phyloP scores from a whole-genome alignment of 2,888 invertebrate species.

The Leptogaster cylindrica region DNA sequence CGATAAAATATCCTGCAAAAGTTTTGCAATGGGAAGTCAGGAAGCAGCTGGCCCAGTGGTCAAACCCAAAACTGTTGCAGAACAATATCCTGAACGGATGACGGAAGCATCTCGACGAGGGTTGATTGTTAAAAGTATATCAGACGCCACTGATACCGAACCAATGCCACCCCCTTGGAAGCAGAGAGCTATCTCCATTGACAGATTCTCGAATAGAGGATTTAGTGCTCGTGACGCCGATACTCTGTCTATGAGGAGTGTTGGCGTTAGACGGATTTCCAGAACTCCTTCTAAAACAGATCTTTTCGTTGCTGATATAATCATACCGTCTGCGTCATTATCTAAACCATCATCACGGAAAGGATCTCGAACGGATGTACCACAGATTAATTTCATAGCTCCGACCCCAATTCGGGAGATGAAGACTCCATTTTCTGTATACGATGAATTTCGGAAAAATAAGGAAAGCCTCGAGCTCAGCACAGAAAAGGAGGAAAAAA shows the following conservation, averaged over 20 bases:
- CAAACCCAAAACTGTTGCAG: slow-evolving; percentile 45
- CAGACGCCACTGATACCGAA: slow-evolving; percentile 54
- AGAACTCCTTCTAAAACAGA: slow-evolving; percentile 58
- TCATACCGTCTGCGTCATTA: slow-evolving; percentile 52
- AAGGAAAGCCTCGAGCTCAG: slow-evolving; percentile 14
- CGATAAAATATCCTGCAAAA: slow-evolving; percentile 51
- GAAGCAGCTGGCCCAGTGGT: slow-evolving; percentile 24
- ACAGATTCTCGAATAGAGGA: slow-evolving; percentile 55
- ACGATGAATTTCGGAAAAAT: slow-evolving; percentile 39
- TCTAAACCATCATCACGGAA: slow-evolving; percentile 23
- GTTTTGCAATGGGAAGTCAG: slow-evolving; percentile 50
- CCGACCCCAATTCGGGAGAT: slow-evolving; percentile 55
- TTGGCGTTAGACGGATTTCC: slow-evolving; percentile 58
- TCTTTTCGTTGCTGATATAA: slow-evolving; percentile 59
- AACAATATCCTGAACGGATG: slow-evolving; percentile 54
- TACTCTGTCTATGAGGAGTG: slow-evolving; percentile 57
- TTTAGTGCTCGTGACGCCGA: slow-evolving; percentile 53
- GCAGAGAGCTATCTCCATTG: slow-evolving; percentile 56
- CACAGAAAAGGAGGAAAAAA: neutral
- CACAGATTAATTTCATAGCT: slow-evolving; percentile 54
- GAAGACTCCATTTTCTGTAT: slow-evolving; percentile 51
- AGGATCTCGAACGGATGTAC: slow-evolving; percentile 40
- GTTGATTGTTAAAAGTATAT: slow-evolving; percentile 58
- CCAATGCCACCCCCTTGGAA: slow-evolving; percentile 51
- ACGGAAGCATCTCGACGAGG: slow-evolving; percentile 53